Conservation (phyloP, 2,888 invertebrate genomes). For the Meghimatium bilineatum region DNA sequence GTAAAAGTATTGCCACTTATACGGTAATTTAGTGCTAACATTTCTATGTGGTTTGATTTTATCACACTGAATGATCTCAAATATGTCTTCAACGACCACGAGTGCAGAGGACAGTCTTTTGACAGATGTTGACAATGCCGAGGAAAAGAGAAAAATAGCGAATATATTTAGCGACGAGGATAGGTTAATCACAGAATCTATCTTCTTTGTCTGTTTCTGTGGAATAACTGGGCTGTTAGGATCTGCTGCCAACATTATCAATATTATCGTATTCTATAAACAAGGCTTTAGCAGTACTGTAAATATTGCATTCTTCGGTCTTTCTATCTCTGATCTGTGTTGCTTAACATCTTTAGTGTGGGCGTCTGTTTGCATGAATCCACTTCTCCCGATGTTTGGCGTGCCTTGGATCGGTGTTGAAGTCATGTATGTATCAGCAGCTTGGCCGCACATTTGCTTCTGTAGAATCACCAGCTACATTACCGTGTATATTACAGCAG, state of each 20-base stretch:
- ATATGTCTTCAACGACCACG: neutral
- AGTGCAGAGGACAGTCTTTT: neutral
- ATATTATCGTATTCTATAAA: slow-evolving; percentile 15
- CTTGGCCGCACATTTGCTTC: slow-evolving; percentile 7
- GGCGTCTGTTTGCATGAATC: slow-evolving; percentile 25
- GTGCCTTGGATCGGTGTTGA: neutral
- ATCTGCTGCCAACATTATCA: slow-evolving; percentile 3
- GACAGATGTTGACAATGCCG: neutral
- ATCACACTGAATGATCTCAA: neutral
- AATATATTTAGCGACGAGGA: neutral
- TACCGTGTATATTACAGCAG: slow-evolving; percentile 25
- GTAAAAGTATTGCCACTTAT: too few species aligned
- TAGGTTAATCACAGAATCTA: neutral
- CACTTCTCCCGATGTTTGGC: neutral
- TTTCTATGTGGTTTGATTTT: too few species aligned
- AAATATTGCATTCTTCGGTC: slow-evolving; percentile 15
- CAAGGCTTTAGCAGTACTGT: slow-evolving; percentile 18
- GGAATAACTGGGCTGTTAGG: neutral
- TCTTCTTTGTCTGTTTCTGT: neutral
- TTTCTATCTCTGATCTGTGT: slow-evolving; percentile 14
- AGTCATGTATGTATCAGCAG: slow-evolving; percentile 12
- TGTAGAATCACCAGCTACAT: slow-evolving; percentile 26
- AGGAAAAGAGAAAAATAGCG: neutral
- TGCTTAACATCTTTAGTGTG: neutral
- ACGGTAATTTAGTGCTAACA: too few species aligned